Conservation (phyloP, 2,113 vertebrate species). For the Grammomys dolichurus region DNA sequence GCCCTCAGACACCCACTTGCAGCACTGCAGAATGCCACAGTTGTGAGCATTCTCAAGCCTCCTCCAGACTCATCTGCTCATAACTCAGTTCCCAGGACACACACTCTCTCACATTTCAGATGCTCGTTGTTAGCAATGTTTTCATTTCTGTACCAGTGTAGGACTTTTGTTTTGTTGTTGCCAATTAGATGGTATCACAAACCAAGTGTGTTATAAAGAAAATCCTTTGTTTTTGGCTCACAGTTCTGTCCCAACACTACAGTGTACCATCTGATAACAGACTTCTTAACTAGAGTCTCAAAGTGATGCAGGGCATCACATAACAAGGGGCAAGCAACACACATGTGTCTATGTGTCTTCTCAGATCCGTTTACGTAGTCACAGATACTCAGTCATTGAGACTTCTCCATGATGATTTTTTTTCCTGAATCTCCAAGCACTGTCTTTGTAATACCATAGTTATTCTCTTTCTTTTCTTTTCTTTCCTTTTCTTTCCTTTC, state of each 20-base stretch:
- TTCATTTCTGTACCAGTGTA: not conserved
- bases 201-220: not conserved
- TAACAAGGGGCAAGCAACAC: not conserved
- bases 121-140: not conserved
- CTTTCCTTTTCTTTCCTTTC: accelerated
- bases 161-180: not conserved
- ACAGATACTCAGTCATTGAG: not conserved
- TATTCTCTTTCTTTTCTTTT: not conserved
- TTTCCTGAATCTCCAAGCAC: too few relatives aligned
- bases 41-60: not conserved
- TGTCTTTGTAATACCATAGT: not conserved
- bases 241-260: not conserved
- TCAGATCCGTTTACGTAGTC: not conserved
- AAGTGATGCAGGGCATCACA: not conserved
- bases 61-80: not conserved
- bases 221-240: not conserved
- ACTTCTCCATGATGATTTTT: not conserved
- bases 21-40: not conserved
- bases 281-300: not conserved
- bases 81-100: not conserved
- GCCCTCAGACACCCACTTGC: not conserved
- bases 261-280: not conserved
- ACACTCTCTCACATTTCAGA: not conserved
- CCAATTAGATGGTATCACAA: not conserved
- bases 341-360: too few relatives aligned